These are phyloP conservation scores for Drosophila stalkeri DNA, from an alignment of 2,888 invertebrate species.

Conservation along the genomic window DNA sequence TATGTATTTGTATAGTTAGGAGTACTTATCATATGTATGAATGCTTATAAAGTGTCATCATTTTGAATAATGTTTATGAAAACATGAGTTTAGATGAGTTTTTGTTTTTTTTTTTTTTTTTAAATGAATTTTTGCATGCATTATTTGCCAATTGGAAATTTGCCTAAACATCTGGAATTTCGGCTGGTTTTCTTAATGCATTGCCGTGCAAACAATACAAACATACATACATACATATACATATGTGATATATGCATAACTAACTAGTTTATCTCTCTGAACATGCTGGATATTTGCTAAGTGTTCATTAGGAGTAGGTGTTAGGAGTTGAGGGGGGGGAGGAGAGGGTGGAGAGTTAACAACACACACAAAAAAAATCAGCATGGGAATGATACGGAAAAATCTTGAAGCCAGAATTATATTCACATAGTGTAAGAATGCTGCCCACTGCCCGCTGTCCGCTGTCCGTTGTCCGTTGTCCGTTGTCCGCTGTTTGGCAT, in stretches of 20 bases:
- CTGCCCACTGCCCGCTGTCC: slow-evolving; percentile 9
- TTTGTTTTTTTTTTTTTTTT: background rate
- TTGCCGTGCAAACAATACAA: slow-evolving; percentile 11
- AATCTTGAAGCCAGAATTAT: slow-evolving; percentile 14
- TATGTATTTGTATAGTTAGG: slow-evolving; percentile 20
- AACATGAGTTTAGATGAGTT: slow-evolving; percentile 13
- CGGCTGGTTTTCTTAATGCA: background rate
- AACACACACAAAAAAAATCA: slow-evolving; percentile 10
- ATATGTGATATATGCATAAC: slow-evolving; percentile 3
- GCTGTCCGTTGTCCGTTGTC: too few species aligned
- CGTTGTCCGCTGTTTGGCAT: slow-evolving; percentile 26
- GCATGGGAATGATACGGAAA: background rate
- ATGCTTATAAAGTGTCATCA: slow-evolving; percentile 15
- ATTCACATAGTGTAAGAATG: background rate
- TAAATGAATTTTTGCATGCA: background rate
- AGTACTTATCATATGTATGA: slow-evolving; percentile 20
- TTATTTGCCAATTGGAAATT: background rate
- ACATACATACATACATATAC: slow-evolving; percentile 34
- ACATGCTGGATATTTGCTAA: slow-evolving; percentile 17
- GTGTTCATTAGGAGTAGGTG: background rate
- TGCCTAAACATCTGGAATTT: background rate
- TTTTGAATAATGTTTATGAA: slow-evolving; percentile 9
- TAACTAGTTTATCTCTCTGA: slow-evolving; percentile 3
- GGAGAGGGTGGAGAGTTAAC: background rate
- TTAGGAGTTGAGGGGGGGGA: background rate